These are phyloP conservation scores for Vimba vimba DNA, from an alignment of 2,113 vertebrate genomes.

Conservation along the genomic window DNA sequence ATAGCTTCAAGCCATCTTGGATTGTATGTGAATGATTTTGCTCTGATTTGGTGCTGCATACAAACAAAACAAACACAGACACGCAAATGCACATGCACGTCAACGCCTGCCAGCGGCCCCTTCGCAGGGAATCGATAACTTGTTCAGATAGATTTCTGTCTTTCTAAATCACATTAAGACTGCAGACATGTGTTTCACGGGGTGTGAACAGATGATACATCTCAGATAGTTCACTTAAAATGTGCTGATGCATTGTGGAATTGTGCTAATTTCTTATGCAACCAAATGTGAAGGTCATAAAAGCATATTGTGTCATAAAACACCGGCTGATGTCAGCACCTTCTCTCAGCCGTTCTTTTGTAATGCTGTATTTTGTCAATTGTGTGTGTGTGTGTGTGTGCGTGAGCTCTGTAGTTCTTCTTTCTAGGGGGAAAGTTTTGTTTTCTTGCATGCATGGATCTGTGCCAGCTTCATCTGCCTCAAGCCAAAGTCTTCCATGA, in stretches of 20 bases:
- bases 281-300: conserved; percentile 5
- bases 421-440: conserved; percentile 3
- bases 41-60: conserved; percentile 54
- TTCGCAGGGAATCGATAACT: background rate
- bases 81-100: conserved; percentile 75
- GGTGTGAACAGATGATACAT: conserved; percentile 4
- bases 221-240: background rate
- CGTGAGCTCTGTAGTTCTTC: conserved; percentile 10
- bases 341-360: background rate
- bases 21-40: conserved; percentile 39
- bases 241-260: background rate
- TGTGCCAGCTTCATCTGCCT: conserved; percentile 59
- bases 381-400: conserved; percentile 2
- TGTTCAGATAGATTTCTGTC: background rate
- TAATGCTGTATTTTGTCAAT: background rate
- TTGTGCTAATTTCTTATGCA: conserved; percentile 18
- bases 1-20: conserved; percentile 54
- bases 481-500: conserved; percentile 64
- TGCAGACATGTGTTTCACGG: conserved; percentile 7
- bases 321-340: background rate
- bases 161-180: conserved; percentile 23
- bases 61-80: conserved; percentile 72
- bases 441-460: conserved; percentile 55
- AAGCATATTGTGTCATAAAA: background rate
- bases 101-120: conserved; percentile 36